Evolutionary conservation across 2,797 vertebrate genomes (phyloP).

Genomic region (Pipistrellus kuhlii): DNA sequence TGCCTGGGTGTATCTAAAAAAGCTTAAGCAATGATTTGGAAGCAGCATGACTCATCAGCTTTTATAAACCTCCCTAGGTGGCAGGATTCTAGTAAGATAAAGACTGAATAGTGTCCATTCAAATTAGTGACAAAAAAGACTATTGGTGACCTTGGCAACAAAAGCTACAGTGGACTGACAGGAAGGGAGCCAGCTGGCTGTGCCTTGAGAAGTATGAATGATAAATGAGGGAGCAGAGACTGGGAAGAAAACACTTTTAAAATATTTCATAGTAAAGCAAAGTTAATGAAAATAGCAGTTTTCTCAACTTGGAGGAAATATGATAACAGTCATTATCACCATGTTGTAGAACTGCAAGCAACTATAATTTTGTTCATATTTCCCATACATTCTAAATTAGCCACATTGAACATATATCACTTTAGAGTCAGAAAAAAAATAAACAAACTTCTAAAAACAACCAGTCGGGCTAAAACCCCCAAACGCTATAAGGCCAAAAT

Average conservation of each 20-base stretch:
- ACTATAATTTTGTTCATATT: slow-evolving; percentile 46
- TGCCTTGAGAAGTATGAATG: slow-evolving; percentile 26
- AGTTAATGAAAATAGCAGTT: slow-evolving; percentile 69
- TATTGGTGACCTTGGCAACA: slow-evolving; percentile 63
- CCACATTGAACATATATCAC: background rate
- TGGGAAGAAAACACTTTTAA: slow-evolving; percentile 3
- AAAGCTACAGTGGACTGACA: slow-evolving; percentile 19
- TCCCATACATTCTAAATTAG: slow-evolving; percentile 53
- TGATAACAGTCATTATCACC: slow-evolving; percentile 44
- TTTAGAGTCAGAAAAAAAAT: slow-evolving; percentile 31
- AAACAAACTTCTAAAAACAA: slow-evolving; percentile 51
- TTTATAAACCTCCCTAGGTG: slow-evolving; percentile 9
- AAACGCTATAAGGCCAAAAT: slow-evolving; percentile 5
- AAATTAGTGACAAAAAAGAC: slow-evolving; percentile 41
- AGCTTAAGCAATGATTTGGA: slow-evolving; percentile 49
- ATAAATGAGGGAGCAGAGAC: slow-evolving; percentile 51
- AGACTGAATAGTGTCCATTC: slow-evolving; percentile 62
- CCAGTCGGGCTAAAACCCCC: background rate
- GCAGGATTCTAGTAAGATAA: slow-evolving; percentile 14
- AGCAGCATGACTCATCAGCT: slow-evolving; percentile 46
- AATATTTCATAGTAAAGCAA: slow-evolving; percentile 44
- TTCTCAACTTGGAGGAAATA: slow-evolving; percentile 52
- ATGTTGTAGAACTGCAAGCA: slow-evolving; percentile 53
- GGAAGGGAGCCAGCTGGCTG: slow-evolving; percentile 61
- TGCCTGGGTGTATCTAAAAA: slow-evolving; percentile 22